These are phyloP conservation scores for Coccyzus lansbergi DNA, from an alignment of 2,797 vertebrate species.

Conservation along the genomic window DNA sequence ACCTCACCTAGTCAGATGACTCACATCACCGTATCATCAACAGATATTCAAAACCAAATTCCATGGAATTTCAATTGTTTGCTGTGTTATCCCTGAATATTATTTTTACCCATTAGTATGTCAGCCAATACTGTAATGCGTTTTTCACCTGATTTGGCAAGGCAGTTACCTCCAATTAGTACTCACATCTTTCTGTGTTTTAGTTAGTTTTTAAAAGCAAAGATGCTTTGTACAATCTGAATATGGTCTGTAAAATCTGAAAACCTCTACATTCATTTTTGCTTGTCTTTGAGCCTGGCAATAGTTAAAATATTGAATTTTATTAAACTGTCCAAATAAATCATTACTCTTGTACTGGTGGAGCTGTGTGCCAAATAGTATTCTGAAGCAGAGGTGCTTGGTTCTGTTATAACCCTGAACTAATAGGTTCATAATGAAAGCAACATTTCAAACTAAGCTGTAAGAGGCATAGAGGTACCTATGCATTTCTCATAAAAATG, in stretches of 20 bases:
- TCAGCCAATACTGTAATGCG: background rate
- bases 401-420: background rate
- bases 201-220: background rate
- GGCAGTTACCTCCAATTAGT: background rate
- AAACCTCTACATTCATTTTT: background rate
- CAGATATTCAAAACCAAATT: background rate
- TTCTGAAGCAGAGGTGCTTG: background rate
- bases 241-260: background rate
- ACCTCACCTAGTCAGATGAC: background rate
- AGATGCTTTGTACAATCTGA: background rate
- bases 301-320: background rate
- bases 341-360: background rate
- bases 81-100: background rate
- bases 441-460: background rate
- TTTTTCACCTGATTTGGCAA: background rate
- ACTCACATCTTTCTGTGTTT: background rate
- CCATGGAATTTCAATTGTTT: background rate
- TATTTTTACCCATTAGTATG: background rate
- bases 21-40: background rate
- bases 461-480: background rate
- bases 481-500: background rate
- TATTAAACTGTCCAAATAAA: constrained; percentile 6
- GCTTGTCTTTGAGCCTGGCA: background rate
- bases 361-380: background rate
- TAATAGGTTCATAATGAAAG: constrained; percentile 12